Evolutionary conservation across 2,113 vertebrate species (phyloP), one percentile per base, ranked within the genome.

Genomic region (Murina feae): DNA sequence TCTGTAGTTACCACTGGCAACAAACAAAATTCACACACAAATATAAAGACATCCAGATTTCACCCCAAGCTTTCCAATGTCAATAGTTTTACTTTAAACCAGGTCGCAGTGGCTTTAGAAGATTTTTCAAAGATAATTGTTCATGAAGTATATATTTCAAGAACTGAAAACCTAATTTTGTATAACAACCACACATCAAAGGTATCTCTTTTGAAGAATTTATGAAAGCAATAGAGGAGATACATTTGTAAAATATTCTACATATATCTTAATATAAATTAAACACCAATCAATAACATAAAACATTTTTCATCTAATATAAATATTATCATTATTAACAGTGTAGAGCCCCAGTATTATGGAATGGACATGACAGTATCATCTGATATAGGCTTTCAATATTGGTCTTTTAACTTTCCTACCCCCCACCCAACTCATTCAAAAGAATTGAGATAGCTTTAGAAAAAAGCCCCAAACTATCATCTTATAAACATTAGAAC

Each of bases 1-100:
- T 96, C 96, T 82, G 37, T 86, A 97, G 98, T 98, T 97, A 97
- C 97, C 95, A 97, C 0, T 51, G 95, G 94, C 97, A 98, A 98
- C 98, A 97, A 97, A 97, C 11, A 97, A 97, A 97, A 97, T 96
- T 97, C 94, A 85, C 91, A 71, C 47, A 76, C 25, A 89, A 81
- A 89, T 58, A 90, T 18, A 78, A 79, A 90, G 53, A 75, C 21
- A 63, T 69, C 17, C 21, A 65, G 35, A 81, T 71, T 86, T 94
- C 72, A 63, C 69, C 51, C 6, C 10, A 65, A 58, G 51, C 32
- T 93, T 75, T 87, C 51, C 97, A 75, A 86, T 89, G 75, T 35
- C 2, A 75, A 80, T 91, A 0, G 0, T 87, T 86, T 96, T 94
- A 93, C 42, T 94, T 76, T 55, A 86, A 96, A 3, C 20, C 44